Conservation (phyloP, 1,140 invertebrate genomes). For the Leptinotarsa defecta region DNA sequence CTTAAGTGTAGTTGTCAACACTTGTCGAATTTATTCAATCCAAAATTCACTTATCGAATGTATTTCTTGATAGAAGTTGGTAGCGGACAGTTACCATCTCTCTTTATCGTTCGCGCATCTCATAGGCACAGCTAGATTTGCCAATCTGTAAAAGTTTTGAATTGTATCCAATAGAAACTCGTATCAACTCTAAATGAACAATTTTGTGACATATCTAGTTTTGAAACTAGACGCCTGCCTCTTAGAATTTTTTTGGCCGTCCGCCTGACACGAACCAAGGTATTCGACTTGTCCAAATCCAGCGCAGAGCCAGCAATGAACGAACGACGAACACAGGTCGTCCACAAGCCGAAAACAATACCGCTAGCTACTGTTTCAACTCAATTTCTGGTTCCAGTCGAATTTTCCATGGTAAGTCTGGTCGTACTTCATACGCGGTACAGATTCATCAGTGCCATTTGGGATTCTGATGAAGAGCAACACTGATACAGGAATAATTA, state of each 20-base stretch:
- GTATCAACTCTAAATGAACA: too few relatives aligned
- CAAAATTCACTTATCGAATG: too few relatives aligned
- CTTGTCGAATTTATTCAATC: too few relatives aligned
- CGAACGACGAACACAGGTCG: background rate
- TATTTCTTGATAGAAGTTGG: too few relatives aligned
- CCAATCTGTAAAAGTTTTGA: too few relatives aligned
- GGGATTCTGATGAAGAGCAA: background rate
- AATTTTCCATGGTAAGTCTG: background rate
- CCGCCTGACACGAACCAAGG: background rate
- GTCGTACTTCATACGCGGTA: background rate
- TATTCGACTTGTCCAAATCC: background rate
- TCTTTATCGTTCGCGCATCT: too few relatives aligned
- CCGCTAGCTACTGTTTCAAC: constrained; percentile 5
- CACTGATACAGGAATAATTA: background rate
- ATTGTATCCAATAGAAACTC: too few relatives aligned
- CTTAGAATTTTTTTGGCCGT: background rate
- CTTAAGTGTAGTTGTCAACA: too few relatives aligned
- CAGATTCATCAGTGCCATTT: background rate
- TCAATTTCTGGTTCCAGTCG: background rate
- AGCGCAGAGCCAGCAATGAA: background rate
- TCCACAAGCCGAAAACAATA: constrained; percentile 7
- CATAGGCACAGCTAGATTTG: too few relatives aligned
- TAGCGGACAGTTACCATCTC: too few relatives aligned
- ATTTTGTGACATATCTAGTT: too few relatives aligned
- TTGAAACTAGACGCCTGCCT: too few relatives aligned